Evolutionary conservation across 2,888 invertebrate species (phyloP).

Genomic region (Micropterix aruncella): DNA sequence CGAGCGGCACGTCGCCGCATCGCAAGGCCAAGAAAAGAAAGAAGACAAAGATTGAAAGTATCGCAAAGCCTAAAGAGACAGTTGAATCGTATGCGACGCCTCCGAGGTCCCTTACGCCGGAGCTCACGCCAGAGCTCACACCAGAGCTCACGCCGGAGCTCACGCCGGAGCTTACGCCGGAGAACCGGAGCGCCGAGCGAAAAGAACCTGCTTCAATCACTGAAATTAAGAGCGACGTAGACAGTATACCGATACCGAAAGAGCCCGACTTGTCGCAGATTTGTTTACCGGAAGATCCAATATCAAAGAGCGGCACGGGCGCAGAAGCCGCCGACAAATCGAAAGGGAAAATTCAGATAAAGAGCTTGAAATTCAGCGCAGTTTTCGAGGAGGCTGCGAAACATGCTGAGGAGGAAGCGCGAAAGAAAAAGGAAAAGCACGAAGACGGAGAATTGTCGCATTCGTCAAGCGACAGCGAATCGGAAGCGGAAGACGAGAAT

Average conservation of each 20-base stretch:
- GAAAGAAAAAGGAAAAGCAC: conserved; percentile 42
- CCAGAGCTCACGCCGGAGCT: too few relatives aligned
- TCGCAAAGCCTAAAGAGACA: conserved; percentile 16
- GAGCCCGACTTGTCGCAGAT: conserved; percentile 10
- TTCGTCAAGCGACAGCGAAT: conserved; percentile 17
- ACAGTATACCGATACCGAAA: conserved; percentile 15
- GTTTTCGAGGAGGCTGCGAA: conserved; percentile 52
- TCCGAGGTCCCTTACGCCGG: conserved; percentile 11
- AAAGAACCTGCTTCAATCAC: conserved; percentile 16
- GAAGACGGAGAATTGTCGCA: conserved; percentile 50
- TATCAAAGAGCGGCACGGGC: conserved; percentile 18
- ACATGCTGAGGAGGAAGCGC: conserved; percentile 46
- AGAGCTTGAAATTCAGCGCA: conserved; percentile 51
- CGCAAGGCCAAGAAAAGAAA: conserved; percentile 44
- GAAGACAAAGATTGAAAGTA: conserved; percentile 25
- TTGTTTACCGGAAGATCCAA: conserved; percentile 20
- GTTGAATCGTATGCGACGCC: conserved; percentile 10
- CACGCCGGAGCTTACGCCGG: too few relatives aligned
- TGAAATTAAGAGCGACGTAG: conserved; percentile 20
- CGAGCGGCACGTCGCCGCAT: conserved; percentile 36
- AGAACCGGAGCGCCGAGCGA: conserved; percentile 13
- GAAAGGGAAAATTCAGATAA: conserved; percentile 49
- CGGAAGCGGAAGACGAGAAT: conserved; percentile 22
- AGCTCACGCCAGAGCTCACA: too few relatives aligned
- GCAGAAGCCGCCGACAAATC: conserved; percentile 24